Percentiles rank a stretch among this genome's conserved stretches.
These are phyloP conservation scores for Propithecus perrieri DNA, from an alignment of 2,797 vertebrate species.

Conservation along the genomic window DNA sequence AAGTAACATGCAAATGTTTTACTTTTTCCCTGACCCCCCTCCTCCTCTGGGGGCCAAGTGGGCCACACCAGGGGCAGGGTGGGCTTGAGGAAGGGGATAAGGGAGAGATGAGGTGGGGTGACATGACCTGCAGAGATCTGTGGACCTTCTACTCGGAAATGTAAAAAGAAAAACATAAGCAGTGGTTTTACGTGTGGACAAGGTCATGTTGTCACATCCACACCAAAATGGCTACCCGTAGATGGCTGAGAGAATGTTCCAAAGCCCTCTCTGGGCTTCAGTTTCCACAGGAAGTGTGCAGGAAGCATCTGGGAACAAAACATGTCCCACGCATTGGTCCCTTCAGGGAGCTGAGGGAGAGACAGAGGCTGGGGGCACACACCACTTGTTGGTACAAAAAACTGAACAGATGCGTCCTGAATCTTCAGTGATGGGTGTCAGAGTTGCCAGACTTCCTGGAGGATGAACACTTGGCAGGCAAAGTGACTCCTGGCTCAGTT, in stretches of 20 bases:
- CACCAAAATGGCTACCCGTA: neutral
- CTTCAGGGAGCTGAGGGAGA: neutral
- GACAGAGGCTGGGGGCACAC: neutral
- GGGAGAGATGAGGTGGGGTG: neutral
- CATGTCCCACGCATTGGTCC: neutral
- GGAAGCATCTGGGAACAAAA: neutral
- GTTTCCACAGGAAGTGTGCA: neutral
- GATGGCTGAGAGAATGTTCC: neutral
- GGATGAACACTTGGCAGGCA: neutral
- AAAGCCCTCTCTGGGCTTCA: neutral
- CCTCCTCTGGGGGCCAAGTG: neutral
- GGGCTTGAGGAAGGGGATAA: neutral
- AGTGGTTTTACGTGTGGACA: neutral
- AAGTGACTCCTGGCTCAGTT: neutral
- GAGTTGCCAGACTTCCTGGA: neutral
- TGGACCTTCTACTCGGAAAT: neutral
- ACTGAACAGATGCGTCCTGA: neutral
- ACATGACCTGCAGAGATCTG: neutral
- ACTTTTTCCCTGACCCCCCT: neutral
- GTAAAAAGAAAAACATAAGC: neutral
- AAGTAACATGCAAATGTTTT: neutral
- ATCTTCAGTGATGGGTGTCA: rapidly evolving
- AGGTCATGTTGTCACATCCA: neutral
- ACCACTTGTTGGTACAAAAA: neutral
- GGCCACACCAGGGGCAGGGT: neutral